phyloP scores from a whole-genome alignment of 2,113 vertebrate genomes.

The Phalacrocorax pelagicus region DNA sequence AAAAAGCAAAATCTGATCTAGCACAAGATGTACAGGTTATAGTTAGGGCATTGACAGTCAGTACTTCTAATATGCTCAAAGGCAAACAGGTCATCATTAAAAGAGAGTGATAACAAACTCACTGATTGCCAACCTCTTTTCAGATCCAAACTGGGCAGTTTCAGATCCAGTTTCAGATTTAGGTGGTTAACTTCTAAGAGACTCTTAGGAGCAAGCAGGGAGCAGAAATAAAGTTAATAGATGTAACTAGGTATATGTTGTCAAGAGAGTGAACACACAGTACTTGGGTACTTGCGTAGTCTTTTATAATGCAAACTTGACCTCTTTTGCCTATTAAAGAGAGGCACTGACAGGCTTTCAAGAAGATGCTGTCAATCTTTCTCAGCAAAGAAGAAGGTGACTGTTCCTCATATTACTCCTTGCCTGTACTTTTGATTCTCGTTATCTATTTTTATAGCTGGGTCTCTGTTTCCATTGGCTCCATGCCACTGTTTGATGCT shows the following conservation, averaged over 20 bases:
- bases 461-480: slow-evolving; percentile 15
- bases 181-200: background rate
- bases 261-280: background rate
- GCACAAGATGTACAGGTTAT: background rate
- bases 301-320: background rate
- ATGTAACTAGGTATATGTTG: background rate
- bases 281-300: background rate
- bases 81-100: background rate
- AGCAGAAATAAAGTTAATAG: background rate
- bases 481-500: background rate
- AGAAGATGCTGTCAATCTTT: background rate
- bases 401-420: slow-evolving; percentile 46
- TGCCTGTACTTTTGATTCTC: slow-evolving; percentile 6
- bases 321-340: background rate
- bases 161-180: background rate
- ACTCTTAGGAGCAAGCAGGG: background rate
- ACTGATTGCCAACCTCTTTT: background rate
- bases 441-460: slow-evolving; percentile 3
- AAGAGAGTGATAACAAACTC: background rate
- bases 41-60: background rate
- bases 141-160: background rate
- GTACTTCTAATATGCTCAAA: background rate
- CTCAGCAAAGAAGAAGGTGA: slow-evolving; percentile 1
- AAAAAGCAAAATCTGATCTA: slow-evolving; percentile 43
- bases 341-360: background rate